Evolutionary conservation across 2,888 invertebrate genomes (phyloP).

Genomic region (Halictus ligatus): DNA sequence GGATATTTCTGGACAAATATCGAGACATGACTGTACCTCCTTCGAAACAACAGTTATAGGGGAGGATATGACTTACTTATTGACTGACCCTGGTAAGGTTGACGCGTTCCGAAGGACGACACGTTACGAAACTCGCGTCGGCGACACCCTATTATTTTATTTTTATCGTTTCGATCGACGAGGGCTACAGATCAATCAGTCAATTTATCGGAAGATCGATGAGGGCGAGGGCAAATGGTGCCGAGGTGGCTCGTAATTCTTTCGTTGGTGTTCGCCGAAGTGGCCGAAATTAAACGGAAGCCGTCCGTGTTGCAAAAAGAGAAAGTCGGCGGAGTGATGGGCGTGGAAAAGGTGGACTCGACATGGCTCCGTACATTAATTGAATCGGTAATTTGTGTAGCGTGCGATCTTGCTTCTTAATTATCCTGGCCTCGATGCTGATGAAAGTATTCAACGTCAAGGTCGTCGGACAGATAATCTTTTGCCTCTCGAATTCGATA

Average conservation of each 20-base stretch:
- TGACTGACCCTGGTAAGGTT: not conserved
- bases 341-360: constrained; percentile 30
- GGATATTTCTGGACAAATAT: too few species aligned
- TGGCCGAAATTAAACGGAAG: constrained; percentile 56
- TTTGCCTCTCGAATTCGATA: constrained; percentile 25
- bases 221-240: constrained; percentile 18
- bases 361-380: constrained; percentile 50
- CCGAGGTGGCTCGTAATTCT: constrained; percentile 48
- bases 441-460: constrained; percentile 37
- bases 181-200: constrained; percentile 35
- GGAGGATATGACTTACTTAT: not conserved
- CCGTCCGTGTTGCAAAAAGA: constrained; percentile 1
- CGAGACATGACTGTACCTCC: too few species aligned
- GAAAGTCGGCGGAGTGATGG: not conserved
- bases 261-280: constrained; percentile 19
- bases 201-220: constrained; percentile 52
- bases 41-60: too few species aligned
- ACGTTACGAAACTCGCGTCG: not conserved
- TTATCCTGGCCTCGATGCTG: constrained; percentile 42
- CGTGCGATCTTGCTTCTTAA: constrained; percentile 47
- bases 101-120: not conserved
- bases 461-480: constrained; percentile 21
- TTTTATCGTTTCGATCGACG: constrained; percentile 22
- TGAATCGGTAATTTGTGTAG: constrained; percentile 56
- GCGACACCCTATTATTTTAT: constrained; percentile 32